Base-by-base conservation (phyloP, 2,797 vertebrate genomes). In the Anabas testudineus region DNA sequence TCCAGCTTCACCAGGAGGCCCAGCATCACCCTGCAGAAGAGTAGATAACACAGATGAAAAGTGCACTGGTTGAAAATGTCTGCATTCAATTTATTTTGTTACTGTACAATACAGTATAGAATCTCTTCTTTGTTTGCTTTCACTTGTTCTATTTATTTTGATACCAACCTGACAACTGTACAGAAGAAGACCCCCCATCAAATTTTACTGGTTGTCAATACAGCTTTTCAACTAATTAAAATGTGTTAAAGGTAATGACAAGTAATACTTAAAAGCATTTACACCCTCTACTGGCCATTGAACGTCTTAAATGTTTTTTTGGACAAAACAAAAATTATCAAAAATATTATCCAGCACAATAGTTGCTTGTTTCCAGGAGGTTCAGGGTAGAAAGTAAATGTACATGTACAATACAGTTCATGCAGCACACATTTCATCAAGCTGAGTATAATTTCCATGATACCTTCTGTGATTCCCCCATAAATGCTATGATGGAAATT, bases 11-110 rank as follows among this genome's bases (percentile, higher is more conserved):
- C 94, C 94, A 46, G 89, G 75, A 74, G 26, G 76, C 10, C 94
- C 94, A 3, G 86, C 61, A 24, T 93, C 92, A 24, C 94, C 94
- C 94, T 95, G 32, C 14, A 55, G 47, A 63, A 42, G 22, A 80
- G 30, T 14, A 68, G 48, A 16, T 9, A 68, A 13, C 24, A 59
- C 1, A 61, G 26, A 48, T 32, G 2, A 48, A 16, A 8, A 47
- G 14, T 10, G n/a, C n/a, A n/a, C n/a, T n/a, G n/a, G n/a, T n/a
- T n/a, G n/a, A 4, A 28, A 28, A 28, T 28, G 26, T 9, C 30
- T 32, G 30, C 30, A 32, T 2, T 32, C 32, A 8, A 32, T 28
- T 32, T 32, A 9, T 32, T n/a, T n/a, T n/a, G n/a, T n/a, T n/a
- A n/a, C n/a, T n/a, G n/a, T n/a, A n/a, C n/a, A n/a, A n/a, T 32